Evolutionary conservation across 2,888 invertebrate species (phyloP), one percentile per base, ranked within the genome.

Genomic region (Malthinus seriepunctatus): DNA sequence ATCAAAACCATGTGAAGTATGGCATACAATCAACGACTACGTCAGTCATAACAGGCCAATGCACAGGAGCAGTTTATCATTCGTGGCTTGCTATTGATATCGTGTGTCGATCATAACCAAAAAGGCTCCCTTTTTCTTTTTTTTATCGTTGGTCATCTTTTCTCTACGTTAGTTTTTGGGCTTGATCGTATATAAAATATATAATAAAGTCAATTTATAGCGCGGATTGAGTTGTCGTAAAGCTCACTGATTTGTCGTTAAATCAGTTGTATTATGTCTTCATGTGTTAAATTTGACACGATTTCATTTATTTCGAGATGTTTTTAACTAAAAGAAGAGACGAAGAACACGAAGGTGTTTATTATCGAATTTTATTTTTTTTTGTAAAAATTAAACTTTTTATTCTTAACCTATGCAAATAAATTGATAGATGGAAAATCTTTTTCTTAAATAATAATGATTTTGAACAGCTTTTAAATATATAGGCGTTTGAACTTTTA

Each of bases 401-500:
- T 14, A 38, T 38, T 39, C 11, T 39, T 7, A 39, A 15, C 23
- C 9, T 12, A 23, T 9, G n/a, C 6, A 5, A 42, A 8, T 15
- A 42, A 42, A 23, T 42, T 42, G 23, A 42, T 42, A 9, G 39
- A 15, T 12, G 9, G 39, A 14, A 8, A 15, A n/a, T 11, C 39
- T 15, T 42, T 15, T 42, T 42, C 23, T 5, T 42, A 42, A 14
- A 14, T 42, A 14, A 14, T 42, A 42, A 54, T 60, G 54, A 55
- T 47, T 51, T 47, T 42, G 9, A 51, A 49, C 32, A 39, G 54
- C 55, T 47, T 51, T 52, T 37, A 51, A 39, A 32, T 68, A 69
- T 71, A 67, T 65, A 68, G 66, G 65, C 69, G 70, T 71, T 72
- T 69, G 71, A 73, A 71, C 69, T 71, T 72, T 73, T 73, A 73